These are phyloP conservation scores for Ceratina calcarata DNA, from an alignment of 1,140 invertebrate species.

Conservation along the genomic window DNA sequence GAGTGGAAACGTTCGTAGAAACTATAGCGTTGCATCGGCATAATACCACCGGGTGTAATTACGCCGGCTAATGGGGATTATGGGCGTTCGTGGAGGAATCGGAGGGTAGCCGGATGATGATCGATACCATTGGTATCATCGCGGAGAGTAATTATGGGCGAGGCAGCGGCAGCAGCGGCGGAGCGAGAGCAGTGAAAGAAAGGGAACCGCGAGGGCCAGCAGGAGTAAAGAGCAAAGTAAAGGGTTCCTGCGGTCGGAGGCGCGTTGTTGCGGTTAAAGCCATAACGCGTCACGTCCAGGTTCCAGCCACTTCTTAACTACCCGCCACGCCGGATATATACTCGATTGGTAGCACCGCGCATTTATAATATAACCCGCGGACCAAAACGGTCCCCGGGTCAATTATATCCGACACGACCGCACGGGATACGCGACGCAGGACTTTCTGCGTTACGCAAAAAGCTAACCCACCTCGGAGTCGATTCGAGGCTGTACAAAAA, in stretches of 20 bases:
- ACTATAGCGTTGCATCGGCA: conserved; percentile 29
- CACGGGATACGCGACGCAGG: conserved; percentile 49
- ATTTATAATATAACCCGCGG: conserved; percentile 63
- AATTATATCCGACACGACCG: conserved; percentile 66
- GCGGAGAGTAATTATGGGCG: conserved; percentile 70
- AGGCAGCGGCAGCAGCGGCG: neutral
- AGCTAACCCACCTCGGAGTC: neutral
- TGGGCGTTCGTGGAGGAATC: conserved; percentile 48
- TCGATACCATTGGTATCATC: conserved; percentile 69
- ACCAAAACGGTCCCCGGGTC: conserved; percentile 45
- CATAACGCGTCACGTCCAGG: conserved; percentile 74
- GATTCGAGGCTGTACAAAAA: neutral
- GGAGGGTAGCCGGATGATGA: conserved; percentile 61
- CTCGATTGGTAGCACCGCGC: conserved; percentile 60
- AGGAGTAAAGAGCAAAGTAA: conserved; percentile 70
- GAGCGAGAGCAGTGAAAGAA: neutral
- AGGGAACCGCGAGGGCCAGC: neutral
- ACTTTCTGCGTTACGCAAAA: conserved; percentile 27
- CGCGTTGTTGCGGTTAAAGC: conserved; percentile 78
- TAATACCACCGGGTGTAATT: conserved; percentile 52
- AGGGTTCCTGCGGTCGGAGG: conserved; percentile 75
- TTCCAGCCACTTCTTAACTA: conserved; percentile 75
- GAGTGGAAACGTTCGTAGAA: conserved; percentile 23
- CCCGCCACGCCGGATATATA: conserved; percentile 51
- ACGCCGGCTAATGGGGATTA: conserved; percentile 62